These are phyloP conservation scores for Notamacropus eugenii DNA, from an alignment of 2,797 vertebrate genomes.

Conservation along the genomic window DNA sequence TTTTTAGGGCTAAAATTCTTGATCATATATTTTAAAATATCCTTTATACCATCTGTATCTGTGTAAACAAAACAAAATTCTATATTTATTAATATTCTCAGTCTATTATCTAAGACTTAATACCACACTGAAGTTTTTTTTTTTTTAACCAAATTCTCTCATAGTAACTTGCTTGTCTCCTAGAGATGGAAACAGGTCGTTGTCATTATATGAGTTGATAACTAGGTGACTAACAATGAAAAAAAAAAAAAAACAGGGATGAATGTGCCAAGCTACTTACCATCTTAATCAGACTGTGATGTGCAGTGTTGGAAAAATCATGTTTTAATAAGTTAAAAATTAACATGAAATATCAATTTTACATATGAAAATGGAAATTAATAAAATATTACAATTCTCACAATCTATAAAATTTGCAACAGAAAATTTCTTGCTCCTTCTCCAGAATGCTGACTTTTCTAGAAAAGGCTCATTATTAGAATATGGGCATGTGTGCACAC, in stretches of 20 bases:
- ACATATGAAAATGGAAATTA: conserved; percentile 39
- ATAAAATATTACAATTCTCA: conserved; percentile 13
- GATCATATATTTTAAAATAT: conserved; percentile 53
- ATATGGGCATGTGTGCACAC: not conserved
- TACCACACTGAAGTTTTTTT: not conserved
- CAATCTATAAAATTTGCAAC: conserved; percentile 39
- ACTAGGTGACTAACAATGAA: conserved; percentile 29
- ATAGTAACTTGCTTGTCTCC: not conserved
- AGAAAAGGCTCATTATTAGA: not conserved
- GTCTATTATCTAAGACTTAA: conserved; percentile 37
- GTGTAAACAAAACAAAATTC: conserved; percentile 36
- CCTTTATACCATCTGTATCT: not conserved
- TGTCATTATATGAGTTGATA: conserved; percentile 15
- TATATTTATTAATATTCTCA: conserved; percentile 34
- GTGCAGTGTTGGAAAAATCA: conserved; percentile 21
- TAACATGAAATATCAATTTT: conserved; percentile 38
- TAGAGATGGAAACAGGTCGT: not conserved
- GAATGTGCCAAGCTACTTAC: conserved; percentile 32
- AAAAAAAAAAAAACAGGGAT: conserved; percentile 42
- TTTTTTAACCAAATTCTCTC: conserved; percentile 3
- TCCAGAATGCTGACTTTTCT: conserved; percentile 38
- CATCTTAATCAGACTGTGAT: conserved; percentile 49
- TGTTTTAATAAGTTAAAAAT: conserved; percentile 11
- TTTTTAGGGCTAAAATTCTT: conserved; percentile 47
- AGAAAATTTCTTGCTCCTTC: conserved; percentile 25